Percentiles rank a stretch among this genome's conserved stretches.
These are phyloP conservation scores for Nymphicus hollandicus DNA, from an alignment of 2,113 vertebrate species.

Conservation along the genomic window DNA sequence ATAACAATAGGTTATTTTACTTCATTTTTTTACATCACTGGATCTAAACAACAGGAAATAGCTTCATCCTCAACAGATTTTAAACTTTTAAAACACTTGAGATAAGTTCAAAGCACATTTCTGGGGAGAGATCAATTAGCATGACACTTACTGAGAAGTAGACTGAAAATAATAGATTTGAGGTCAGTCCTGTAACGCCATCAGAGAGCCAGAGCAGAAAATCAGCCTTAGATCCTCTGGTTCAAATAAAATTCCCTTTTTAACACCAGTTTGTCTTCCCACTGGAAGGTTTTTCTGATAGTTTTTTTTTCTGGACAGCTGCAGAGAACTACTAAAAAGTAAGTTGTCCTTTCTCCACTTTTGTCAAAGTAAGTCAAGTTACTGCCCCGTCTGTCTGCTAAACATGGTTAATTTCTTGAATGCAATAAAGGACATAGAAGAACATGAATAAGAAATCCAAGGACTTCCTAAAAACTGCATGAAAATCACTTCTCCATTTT, in stretches of 20 bases:
- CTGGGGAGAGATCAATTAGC: background rate
- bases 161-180: background rate
- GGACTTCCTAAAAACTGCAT: background rate
- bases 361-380: background rate
- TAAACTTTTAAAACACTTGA: background rate
- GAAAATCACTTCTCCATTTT: background rate
- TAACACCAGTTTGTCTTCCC: background rate
- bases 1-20: background rate
- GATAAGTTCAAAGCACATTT: background rate
- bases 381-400: background rate
- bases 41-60: background rate
- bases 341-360: background rate
- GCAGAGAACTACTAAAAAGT: background rate
- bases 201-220: background rate
- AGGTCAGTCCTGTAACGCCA: background rate
- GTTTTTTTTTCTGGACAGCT: background rate
- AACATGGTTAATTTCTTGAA: background rate
- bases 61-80: background rate
- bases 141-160: background rate
- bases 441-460: background rate
- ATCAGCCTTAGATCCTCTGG: background rate
- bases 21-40: background rate
- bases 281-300: background rate
- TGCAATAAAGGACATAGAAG: background rate
- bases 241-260: background rate